Conservation (phyloP, 37 sponge, comb jelly and placozoan species). For the Halisarca cf. caerulea region DNA sequence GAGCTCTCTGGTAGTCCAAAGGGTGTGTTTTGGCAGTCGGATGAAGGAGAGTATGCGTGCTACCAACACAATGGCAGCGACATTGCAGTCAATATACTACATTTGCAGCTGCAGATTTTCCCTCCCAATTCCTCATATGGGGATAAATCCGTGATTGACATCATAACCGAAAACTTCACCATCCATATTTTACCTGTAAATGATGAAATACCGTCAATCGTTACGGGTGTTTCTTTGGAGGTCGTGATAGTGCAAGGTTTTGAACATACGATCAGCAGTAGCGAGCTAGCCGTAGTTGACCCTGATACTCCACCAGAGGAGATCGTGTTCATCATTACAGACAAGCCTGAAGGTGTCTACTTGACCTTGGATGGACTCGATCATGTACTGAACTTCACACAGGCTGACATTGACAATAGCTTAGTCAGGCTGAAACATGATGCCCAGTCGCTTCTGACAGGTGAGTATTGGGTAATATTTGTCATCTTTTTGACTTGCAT, state of each 20-base stretch:
- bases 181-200: conserved; percentile 32
- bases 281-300: conserved; percentile 37
- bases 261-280: background rate
- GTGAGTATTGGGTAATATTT: background rate
- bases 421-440: conserved; percentile 19
- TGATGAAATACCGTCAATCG: conserved; percentile 38
- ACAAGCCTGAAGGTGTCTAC: background rate
- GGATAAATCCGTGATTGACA: background rate
- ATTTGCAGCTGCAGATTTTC: conserved; percentile 6
- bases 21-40: background rate
- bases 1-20: background rate
- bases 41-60: conserved; percentile 4
- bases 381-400: conserved; percentile 39
- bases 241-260: conserved; percentile 29
- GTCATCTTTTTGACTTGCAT: background rate
- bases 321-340: background rate
- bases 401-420: conserved; percentile 37
- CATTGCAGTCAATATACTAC: background rate
- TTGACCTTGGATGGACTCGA: background rate
- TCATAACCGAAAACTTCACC: background rate
- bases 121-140: background rate
- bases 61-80: conserved; percentile 54
- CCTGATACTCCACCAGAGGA: conserved; percentile 46
- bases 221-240: background rate
- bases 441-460: background rate